Percentiles rank a stretch among this genome's conserved stretches.
Evolutionary conservation across 2,113 vertebrate species (phyloP).

Genomic region (Melanerpes aurifrons): DNA sequence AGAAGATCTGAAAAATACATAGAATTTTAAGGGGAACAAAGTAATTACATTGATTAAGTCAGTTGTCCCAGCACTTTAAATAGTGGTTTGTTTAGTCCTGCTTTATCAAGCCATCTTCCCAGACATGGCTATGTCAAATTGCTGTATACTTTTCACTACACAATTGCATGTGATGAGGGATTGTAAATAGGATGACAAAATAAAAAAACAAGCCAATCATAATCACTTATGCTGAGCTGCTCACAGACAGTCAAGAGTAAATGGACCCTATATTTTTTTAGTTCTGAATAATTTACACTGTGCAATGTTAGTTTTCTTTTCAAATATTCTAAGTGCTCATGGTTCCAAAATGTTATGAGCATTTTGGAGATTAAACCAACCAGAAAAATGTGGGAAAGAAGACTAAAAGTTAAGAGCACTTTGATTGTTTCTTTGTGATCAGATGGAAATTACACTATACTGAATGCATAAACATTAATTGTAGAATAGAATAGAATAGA

Average conservation of each 20-base stretch:
- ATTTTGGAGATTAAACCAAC: constrained; percentile 44
- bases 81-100: not conserved
- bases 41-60: not conserved
- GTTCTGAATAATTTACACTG: not conserved
- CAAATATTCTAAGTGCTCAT: not conserved
- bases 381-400: constrained; percentile 22
- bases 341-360: constrained; percentile 26
- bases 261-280: not conserved
- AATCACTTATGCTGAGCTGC: not conserved
- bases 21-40: not conserved
- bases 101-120: not conserved
- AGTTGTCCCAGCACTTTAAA: not conserved
- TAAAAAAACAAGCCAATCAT: not conserved
- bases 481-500: not conserved
- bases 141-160: not conserved
- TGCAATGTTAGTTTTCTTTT: constrained; percentile 18
- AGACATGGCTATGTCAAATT: not conserved
- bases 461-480: constrained; percentile 46
- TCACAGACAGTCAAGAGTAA: not conserved
- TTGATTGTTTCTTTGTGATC: constrained; percentile 63
- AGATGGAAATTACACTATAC: constrained; percentile 46
- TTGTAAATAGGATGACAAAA: constrained; percentile 1
- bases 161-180: not conserved
- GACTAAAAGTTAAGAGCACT: constrained; percentile 58
- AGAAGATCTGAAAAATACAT: not conserved